phyloP scores from a whole-genome alignment of 2,888 invertebrate species.

The Enoplolaimus lenunculus region DNA sequence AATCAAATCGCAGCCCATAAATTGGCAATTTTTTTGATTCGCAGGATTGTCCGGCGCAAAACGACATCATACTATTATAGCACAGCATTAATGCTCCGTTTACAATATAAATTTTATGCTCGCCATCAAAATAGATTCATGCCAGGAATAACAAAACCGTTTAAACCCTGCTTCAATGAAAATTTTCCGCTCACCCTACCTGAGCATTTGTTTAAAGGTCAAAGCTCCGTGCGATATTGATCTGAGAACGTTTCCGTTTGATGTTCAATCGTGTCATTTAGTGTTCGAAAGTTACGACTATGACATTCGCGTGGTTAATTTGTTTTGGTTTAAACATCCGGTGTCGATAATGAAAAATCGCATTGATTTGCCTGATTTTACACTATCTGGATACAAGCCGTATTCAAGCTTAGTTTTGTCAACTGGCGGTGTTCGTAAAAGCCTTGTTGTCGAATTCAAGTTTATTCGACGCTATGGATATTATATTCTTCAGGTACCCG shows the following conservation, averaged over 20 bases:
- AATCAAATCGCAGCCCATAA: too few relatives aligned
- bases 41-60: too few relatives aligned
- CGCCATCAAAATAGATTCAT: too few relatives aligned
- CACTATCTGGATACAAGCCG: conserved; percentile 34
- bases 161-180: too few relatives aligned
- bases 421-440: conserved; percentile 32
- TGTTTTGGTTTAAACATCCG: conserved; percentile 39
- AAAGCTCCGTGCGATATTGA: conserved; percentile 37
- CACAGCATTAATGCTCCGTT: too few relatives aligned
- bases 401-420: conserved; percentile 32
- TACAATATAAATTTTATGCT: too few relatives aligned
- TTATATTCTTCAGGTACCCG: conserved; percentile 30
- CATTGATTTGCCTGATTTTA: conserved; percentile 38
- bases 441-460: conserved; percentile 33
- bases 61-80: too few relatives aligned
- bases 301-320: conserved; percentile 22
- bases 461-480: conserved; percentile 40
- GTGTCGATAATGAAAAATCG: conserved; percentile 34
- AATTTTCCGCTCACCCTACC: too few relatives aligned
- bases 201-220: too few relatives aligned
- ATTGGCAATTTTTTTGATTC: too few relatives aligned
- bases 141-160: too few relatives aligned
- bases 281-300: conserved; percentile 39
- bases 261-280: conserved; percentile 30
- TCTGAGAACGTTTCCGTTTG: conserved; percentile 37